Conservation (phyloP, 35 echinoderm and acorn worm genomes). For the Strongylocentrotus purpuratus region DNA sequence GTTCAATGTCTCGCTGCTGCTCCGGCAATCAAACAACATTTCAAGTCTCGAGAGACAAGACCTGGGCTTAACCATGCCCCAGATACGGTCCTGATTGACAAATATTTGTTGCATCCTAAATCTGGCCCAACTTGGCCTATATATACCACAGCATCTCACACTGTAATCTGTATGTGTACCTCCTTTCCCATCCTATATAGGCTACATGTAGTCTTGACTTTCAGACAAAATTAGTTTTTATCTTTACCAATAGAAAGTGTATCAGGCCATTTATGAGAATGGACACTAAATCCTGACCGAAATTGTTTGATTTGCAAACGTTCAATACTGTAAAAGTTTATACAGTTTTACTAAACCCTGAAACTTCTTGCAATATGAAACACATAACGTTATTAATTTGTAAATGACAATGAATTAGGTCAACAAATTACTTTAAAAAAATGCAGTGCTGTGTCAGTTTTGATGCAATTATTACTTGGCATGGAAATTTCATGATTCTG, state of each 20-base stretch:
- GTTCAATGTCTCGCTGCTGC: background rate
- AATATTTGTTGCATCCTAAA: slow-evolving; percentile 48
- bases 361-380: no score
- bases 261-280: background rate
- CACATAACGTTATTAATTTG: no score
- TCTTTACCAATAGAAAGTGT: background rate
- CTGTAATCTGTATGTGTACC: background rate
- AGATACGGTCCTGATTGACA: slow-evolving; percentile 36
- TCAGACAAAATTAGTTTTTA: background rate
- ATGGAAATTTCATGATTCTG: no score
- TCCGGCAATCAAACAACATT: slow-evolving; percentile 28
- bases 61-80: slow-evolving; percentile 31
- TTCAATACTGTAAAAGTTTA: no score
- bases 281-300: background rate
- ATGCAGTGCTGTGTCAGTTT: no score
- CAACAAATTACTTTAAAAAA: no score
- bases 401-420: no score
- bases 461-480: no score
- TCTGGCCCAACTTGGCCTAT: slow-evolving; percentile 32
- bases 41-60: background rate
- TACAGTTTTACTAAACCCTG: no score
- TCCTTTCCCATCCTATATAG: background rate
- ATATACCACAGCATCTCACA: background rate
- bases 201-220: background rate
- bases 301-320: no score